A percentile compares a stretch with the other conserved stretches of the same genome.
Conservation (phyloP, 2,113 vertebrate genomes). For the Girardinichthys multiradiatus region DNA sequence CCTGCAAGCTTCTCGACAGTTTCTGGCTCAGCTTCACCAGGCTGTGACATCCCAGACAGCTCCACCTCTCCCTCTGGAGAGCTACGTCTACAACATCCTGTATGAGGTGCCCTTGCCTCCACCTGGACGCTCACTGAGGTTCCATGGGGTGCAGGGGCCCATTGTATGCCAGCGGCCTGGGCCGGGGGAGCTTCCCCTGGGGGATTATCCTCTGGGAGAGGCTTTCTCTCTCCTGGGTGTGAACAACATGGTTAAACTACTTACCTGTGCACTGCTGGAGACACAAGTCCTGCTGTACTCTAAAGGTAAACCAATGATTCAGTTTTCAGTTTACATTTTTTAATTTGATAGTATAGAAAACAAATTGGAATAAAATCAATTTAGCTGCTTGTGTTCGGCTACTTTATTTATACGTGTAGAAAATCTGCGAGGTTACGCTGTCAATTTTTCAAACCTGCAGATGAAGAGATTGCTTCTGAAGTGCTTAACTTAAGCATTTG, state of each 20-base stretch:
- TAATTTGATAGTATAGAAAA: background rate
- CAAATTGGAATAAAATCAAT: background rate
- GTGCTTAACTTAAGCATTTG: too few species aligned
- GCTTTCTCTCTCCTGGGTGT: constrained; percentile 90
- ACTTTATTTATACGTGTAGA: background rate
- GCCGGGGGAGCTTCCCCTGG: constrained; percentile 88
- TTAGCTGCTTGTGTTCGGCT: background rate
- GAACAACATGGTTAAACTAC: constrained; percentile 95
- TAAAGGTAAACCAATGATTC: constrained; percentile 81
- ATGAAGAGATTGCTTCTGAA: too few species aligned
- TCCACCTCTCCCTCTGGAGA: constrained; percentile 92
- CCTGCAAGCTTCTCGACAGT: constrained; percentile 93
- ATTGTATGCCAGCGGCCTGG: constrained; percentile 94
- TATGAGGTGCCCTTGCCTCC: constrained; percentile 95
- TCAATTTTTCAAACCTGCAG: background rate
- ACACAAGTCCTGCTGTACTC: constrained; percentile 98
- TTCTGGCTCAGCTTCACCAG: constrained; percentile 90
- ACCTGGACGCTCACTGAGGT: constrained; percentile 91
- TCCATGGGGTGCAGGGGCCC: constrained; percentile 93
- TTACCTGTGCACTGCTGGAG: constrained; percentile 95
- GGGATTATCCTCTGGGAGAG: constrained; percentile 91
- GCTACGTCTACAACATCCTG: constrained; percentile 97
- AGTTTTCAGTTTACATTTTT: accelerated
- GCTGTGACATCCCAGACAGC: constrained; percentile 89
- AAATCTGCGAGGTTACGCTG: background rate